These are phyloP conservation scores for Pollenia griseotomentosa DNA, from an alignment of 2,888 invertebrate genomes.

Conservation along the genomic window DNA sequence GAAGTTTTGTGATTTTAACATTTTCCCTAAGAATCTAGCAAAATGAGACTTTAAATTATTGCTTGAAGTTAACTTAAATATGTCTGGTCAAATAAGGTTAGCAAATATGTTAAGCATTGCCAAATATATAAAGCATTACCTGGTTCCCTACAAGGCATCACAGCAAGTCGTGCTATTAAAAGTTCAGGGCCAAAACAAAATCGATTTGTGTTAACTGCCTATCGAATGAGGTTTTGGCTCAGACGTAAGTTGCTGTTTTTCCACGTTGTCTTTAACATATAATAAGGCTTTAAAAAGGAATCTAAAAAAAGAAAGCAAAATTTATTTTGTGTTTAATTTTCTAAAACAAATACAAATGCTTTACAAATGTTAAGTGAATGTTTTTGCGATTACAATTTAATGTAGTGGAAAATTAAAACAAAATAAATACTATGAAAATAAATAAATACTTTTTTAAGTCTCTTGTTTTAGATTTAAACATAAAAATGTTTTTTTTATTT, in stretches of 20 bases:
- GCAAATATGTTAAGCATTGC: not conserved
- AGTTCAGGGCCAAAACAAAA: slow-evolving; percentile 47
- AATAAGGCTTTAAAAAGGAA: not conserved
- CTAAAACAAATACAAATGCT: not conserved
- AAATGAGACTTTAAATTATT: slow-evolving; percentile 3
- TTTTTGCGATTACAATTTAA: slow-evolving; percentile 77
- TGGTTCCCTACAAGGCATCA: not conserved
- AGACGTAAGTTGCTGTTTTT: not conserved
- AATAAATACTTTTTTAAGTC: slow-evolving; percentile 16
- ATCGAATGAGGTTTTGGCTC: slow-evolving; percentile 14
- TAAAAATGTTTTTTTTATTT: slow-evolving; percentile 30
- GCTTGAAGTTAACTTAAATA: not conserved
- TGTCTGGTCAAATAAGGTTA: not conserved
- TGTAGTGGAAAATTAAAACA: slow-evolving; percentile 82
- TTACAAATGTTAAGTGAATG: not conserved
- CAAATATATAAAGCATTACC: not conserved
- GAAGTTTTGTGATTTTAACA: not conserved
- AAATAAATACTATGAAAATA: slow-evolving; percentile 18
- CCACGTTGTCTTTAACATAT: not conserved
- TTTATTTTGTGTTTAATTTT: slow-evolving; percentile 9
- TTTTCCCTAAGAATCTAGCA: not conserved
- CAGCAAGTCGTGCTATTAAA: not conserved
- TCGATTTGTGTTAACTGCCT: slow-evolving; percentile 20
- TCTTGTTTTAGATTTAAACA: slow-evolving; percentile 25
- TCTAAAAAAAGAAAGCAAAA: not conserved